These are phyloP conservation scores for Epizoanthus ramosus DNA, from an alignment of 92 coral and sea anemone genomes.

Conservation along the genomic window DNA sequence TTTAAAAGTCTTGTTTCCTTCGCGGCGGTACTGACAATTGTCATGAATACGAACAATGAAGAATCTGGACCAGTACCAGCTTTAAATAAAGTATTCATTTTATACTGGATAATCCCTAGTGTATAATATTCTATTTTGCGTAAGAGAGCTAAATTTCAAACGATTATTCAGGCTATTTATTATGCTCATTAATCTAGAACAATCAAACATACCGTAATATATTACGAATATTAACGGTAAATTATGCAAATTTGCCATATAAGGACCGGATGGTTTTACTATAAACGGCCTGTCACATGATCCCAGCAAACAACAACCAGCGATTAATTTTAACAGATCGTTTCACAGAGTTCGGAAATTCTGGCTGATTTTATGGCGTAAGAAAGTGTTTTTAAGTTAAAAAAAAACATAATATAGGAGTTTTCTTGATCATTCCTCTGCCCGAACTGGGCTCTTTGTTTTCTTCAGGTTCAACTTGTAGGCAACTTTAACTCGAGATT, in stretches of 20 bases:
- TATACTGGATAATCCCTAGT: too few relatives aligned
- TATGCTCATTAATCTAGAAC: too few relatives aligned
- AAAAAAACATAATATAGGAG: neutral
- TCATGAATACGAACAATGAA: too few relatives aligned
- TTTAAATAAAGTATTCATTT: too few relatives aligned
- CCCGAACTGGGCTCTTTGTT: slow-evolving; percentile 10
- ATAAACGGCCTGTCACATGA: slow-evolving; percentile 44
- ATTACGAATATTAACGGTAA: slow-evolving; percentile 12
- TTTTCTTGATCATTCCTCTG: neutral
- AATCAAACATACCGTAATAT: neutral
- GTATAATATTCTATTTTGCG: too few relatives aligned
- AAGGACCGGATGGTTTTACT: neutral
- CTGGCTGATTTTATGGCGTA: slow-evolving; percentile 13
- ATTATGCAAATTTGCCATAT: slow-evolving; percentile 34
- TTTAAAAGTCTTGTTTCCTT: too few relatives aligned
- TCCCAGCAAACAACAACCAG: slow-evolving; percentile 25
- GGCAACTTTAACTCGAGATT: neutral
- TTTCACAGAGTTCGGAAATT: neutral
- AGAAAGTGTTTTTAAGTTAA: neutral
- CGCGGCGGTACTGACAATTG: too few relatives aligned
- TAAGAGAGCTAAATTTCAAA: too few relatives aligned
- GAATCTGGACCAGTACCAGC: too few relatives aligned
- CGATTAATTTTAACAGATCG: slow-evolving; percentile 15
- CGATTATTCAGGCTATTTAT: too few relatives aligned
- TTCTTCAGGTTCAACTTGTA: neutral